Evolutionary conservation across 2,797 vertebrate species (phyloP).

Genomic region (Hemibagrus guttatus): DNA sequence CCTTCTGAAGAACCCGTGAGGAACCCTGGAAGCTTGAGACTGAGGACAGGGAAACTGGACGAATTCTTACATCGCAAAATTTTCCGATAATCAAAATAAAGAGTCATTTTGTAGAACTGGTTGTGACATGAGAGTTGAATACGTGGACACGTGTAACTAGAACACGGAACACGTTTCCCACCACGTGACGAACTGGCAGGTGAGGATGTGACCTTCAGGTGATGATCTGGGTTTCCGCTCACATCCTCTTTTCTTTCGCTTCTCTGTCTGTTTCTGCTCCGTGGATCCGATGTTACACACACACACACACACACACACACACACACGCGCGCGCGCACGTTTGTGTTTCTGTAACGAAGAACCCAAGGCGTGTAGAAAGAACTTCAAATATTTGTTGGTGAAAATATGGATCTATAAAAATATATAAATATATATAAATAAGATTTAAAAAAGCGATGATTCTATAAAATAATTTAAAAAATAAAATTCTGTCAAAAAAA

Average conservation of each 20-base stretch:
- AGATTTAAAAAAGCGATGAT: slow-evolving; percentile 66
- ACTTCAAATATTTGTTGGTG: slow-evolving; percentile 67
- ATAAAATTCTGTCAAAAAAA: slow-evolving; percentile 73
- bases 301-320: neutral
- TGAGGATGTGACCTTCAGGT: neutral
- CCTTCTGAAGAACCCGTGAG: neutral
- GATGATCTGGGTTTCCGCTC: neutral
- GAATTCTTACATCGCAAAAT: neutral
- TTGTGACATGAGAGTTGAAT: neutral
- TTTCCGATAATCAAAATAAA: neutral
- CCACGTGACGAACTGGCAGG: neutral
- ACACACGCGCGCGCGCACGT: neutral
- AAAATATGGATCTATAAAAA: slow-evolving; percentile 58
- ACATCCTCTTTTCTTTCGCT: neutral
- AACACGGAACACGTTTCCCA: neutral
- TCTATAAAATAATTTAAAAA: slow-evolving; percentile 82
- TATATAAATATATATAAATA: slow-evolving; percentile 56
- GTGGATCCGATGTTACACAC: neutral
- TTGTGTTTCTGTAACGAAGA: slow-evolving; percentile 7
- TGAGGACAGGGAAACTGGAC: neutral
- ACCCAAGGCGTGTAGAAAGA: slow-evolving; percentile 56
- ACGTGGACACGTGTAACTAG: neutral
- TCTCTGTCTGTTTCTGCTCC: neutral
- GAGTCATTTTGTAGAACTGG: neutral
- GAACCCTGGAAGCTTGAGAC: neutral